These are phyloP conservation scores for Muscicapa adusta DNA, from an alignment of 2,113 vertebrate species.

Conservation along the genomic window DNA sequence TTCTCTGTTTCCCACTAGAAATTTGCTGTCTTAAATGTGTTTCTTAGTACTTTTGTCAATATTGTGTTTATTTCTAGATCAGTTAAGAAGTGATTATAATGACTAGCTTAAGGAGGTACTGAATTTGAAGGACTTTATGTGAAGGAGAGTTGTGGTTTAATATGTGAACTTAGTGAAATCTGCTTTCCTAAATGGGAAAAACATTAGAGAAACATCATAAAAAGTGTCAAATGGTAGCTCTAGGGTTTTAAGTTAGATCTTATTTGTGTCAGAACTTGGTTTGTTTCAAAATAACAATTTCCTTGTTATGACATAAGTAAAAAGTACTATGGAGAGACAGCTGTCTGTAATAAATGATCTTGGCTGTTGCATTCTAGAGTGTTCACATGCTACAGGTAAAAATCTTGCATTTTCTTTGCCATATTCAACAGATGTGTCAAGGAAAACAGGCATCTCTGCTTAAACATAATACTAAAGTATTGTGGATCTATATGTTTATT, in stretches of 20 bases:
- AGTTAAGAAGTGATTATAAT: neutral
- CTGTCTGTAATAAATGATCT: neutral
- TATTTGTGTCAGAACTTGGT: neutral
- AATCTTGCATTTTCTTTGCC: neutral
- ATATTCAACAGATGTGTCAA: neutral
- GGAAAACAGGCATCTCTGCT: neutral
- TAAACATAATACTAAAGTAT: neutral
- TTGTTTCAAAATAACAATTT: neutral
- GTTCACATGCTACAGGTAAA: neutral
- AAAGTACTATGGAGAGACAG: neutral
- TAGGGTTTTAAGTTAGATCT: neutral
- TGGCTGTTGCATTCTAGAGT: neutral
- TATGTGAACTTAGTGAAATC: neutral
- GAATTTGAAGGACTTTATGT: neutral
- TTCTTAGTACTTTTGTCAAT: neutral
- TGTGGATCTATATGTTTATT: neutral
- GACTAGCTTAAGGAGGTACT: neutral
- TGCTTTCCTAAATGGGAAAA: neutral
- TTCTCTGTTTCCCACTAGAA: neutral
- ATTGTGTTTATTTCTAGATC: neutral
- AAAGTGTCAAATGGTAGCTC: neutral
- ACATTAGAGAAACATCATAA: neutral
- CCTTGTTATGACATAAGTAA: neutral
- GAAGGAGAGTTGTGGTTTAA: neutral
- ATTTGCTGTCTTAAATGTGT: neutral